Evolutionary conservation across 2,113 vertebrate species (phyloP), one percentile per base, ranked within the genome.

Genomic region (Grantiella picta): DNA sequence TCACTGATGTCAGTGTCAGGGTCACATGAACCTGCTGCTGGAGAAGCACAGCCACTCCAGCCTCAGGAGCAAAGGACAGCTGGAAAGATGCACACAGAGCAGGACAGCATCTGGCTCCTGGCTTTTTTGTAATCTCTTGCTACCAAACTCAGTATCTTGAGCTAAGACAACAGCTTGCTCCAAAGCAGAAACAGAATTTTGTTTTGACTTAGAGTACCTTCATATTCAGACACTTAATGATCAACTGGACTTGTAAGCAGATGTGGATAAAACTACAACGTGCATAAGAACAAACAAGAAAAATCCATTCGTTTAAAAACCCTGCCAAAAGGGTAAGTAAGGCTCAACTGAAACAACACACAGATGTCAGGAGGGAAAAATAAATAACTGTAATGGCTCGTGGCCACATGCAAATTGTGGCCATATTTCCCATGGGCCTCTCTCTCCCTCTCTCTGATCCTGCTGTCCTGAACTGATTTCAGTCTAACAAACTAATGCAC

Each of bases 301-400:
- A 72, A 95, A 47, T 12, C 14, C 49, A 36, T 75, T 66, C 63
- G 81, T 90, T 82, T 66, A 82, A 92, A 89, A 87, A 27, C 7
- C 19, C 18, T 85, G 78, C 93, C 94, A 92, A 91, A 92, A 86
- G 93, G 75, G 75, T 92, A 96, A 95, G 89, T n/a, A 61, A 87
- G 66, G 59, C 93, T 92, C 50, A 94, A 92, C 8, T 85, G 78
- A 92, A 95, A 95, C 64, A 86, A 76, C 63, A 89, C 57, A 82
- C 90, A 97, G 82, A 95, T 96, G 94, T 95, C 84, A 87, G 50
- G 50, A 91, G 85, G 66, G 93, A 90, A 94, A 91, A 91, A 91
- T 76, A 95, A 95, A 29, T 80, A 92, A 88, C 90, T 52, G 63
- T 56, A 90, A 80, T 91, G 93, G 94, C 89, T 92, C 42, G 75